Conservation (phyloP, 2,888 invertebrate species). For the Nemotelus pantherinus region DNA sequence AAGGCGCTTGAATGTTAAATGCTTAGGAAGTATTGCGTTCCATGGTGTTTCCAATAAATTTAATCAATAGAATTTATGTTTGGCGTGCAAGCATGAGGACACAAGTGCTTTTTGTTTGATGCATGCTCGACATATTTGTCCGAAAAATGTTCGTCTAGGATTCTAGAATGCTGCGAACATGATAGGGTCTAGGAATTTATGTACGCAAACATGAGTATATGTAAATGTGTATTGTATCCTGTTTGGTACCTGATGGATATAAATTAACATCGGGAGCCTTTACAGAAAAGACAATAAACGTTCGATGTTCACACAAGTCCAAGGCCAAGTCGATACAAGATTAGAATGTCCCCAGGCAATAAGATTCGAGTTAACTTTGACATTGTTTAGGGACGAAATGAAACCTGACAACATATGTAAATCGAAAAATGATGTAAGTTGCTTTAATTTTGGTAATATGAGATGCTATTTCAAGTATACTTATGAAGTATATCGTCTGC, state of each 20-base stretch:
- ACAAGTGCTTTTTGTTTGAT: constrained; percentile 41
- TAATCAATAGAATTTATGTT: constrained; percentile 40
- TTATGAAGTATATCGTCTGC: too few species aligned
- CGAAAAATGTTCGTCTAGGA: constrained; percentile 23
- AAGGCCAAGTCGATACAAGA: too few species aligned
- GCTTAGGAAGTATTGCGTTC: neutral
- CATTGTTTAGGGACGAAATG: too few species aligned
- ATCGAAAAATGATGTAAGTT: too few species aligned
- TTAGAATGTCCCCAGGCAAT: too few species aligned
- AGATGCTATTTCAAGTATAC: too few species aligned
- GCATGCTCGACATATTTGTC: constrained; percentile 35
- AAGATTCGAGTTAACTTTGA: too few species aligned
- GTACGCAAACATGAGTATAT: neutral
- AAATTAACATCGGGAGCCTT: constrained; percentile 14
- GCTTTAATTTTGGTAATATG: too few species aligned
- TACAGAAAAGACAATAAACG: neutral
- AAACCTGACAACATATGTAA: too few species aligned
- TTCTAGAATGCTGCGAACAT: constrained; percentile 15
- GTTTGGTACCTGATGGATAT: constrained; percentile 4
- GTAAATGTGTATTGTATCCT: neutral
- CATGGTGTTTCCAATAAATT: constrained; percentile 38
- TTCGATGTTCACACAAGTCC: too few species aligned
- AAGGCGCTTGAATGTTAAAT: neutral
- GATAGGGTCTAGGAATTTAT: neutral
- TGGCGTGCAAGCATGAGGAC: constrained; percentile 29